Base-by-base conservation (phyloP, 2,888 invertebrate species). In the Ectropis crepuscularia region DNA sequence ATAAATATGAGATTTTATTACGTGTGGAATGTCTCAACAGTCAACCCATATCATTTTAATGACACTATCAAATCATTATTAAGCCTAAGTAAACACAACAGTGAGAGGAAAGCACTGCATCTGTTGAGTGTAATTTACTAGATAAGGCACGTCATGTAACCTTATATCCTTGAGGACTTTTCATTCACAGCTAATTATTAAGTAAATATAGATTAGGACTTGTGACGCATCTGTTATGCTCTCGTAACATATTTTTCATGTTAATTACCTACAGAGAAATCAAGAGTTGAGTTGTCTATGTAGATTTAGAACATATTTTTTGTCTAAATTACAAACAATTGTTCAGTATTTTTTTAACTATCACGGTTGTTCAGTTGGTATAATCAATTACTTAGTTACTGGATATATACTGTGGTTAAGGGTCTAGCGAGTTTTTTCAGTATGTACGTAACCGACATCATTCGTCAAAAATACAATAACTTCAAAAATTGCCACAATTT, bases 401-500 rank as follows among this genome's bases (percentile, higher is more conserved):
- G 16, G 16, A 28, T 28, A 28, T 28, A 2, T 2, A 28, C 16
- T 28, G 16, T 28, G 16, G 16, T 28, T 28, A 28, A 28, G 4
- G 16, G 4, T 28, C 16, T 28, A 28, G 16, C 4, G 16, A 28
- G 16, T 28, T 28, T 28, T 28, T 28, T 28, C n/a, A 28, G 4
- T 28, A 28, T 1, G 16, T 28, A 28, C 47, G 58, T 69, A 73
- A 77, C 71, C 76, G 73, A 71, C 75, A 74, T 74, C 75, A 65
- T 73, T 74, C 55, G 58, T 71, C 77, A 74, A 72, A 75, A 74
- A 48, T 73, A 75, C 61, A 70, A 67, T 74, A 63, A 50, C 63
- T 59, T 48, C 11, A 54, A 58, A 57, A 65, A 85, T 88, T 86
- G 81, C 74, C 86, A 87, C 88, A 88, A 89, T 86, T 87, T 88